Evolutionary conservation across 2,888 invertebrate genomes (phyloP), one percentile per base, ranked within the genome.

Genomic region (Disparrhopalites patrizii): DNA sequence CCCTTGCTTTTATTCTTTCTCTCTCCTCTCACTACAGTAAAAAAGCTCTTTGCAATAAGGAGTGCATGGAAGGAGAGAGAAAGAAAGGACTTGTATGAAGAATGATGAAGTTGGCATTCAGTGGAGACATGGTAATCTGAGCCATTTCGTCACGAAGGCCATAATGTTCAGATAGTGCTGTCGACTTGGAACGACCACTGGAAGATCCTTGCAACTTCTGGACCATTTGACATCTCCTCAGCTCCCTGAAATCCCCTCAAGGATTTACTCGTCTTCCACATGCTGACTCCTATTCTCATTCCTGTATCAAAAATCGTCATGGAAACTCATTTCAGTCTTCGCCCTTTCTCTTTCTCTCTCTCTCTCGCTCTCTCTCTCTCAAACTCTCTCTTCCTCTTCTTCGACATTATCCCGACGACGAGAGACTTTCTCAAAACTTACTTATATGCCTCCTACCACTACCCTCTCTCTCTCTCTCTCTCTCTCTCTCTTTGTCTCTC

Each of bases 181-280:
- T 67, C 69, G 69, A 69, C 67, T 67, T 66, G 64, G 64, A 68
- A 70, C 70, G 70, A 68, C 70, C 65, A 58, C 68, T 62, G 51
- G 56, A 69, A 69, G 69, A 67, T 67, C 67, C 69, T 66, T 57
- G 70, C 71, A 73, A 72, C 73, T 73, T 73, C 73, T 70, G 70
- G 71, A 70, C 74, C 72, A 74, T 74, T 74, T 74, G 74, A 74
- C 74, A 74, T 74, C 74, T 74, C 38, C 69, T 74, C 74, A 73
- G 70, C 71, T 74, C 69, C 69, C 62, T 65, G 65, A 71, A 74
- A 72, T 72, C 72, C 74, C 74, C 68, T 62, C 68, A 67, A 71
- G 73, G 70, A 70, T 73, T 70, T 70, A 71, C 68, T 70, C 69
- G 55, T 66, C 65, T 67, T 70, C 67, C 70, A 66, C 68, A 69